Evolutionary conservation across 2,888 invertebrate genomes (phyloP), one percentile per base, ranked within the genome.

Genomic region (Sepioteuthis lessoniana): DNA sequence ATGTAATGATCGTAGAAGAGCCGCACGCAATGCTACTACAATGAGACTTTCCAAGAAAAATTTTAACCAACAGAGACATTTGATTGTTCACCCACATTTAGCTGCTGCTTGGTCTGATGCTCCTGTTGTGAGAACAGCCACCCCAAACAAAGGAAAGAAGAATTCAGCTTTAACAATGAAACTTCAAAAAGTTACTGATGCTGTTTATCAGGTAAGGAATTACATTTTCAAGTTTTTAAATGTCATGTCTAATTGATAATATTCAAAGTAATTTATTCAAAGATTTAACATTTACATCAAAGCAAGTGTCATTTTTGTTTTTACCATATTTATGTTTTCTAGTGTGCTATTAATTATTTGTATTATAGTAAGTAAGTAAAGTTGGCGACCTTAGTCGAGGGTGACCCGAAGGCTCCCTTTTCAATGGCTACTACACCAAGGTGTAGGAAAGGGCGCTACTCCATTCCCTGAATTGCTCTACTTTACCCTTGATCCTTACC

Each of bases 41-140:
- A 19, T 76, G n/a, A 35, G n/a, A 76, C 35, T 35, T 76, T 76
- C 76, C 1, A 76, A 76, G 76, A 76, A 76, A 76, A 76, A 76
- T 35, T 76, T 76, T 35, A 76, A 76, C n/a, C 76, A 76, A n/a
- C 76, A 76, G 19, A 76, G 76, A 76, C 76, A 76, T 76, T 76
- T 76, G 19, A 76, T 76, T 76, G 76, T 76, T 19, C 76, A 76
- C n/a, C 76, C 76, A 76, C 76, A 76, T 76, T 76, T 76, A n/a
- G n/a, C 76, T 25, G 76, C 76, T 76, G 76, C 76, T 35, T 76
- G 76, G 76, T 76, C 76, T 76, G 76, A 76, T 76, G 76, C 76
- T 76, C 76, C 76, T 76, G 76, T 76, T 1, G 76, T 76, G n/a
- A 76, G 76, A 1, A n/a, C 76, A 76, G 76, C 76, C 13, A 13